Base-by-base conservation (phyloP, 2,888 invertebrate genomes). In the Heliconius cydno region DNA sequence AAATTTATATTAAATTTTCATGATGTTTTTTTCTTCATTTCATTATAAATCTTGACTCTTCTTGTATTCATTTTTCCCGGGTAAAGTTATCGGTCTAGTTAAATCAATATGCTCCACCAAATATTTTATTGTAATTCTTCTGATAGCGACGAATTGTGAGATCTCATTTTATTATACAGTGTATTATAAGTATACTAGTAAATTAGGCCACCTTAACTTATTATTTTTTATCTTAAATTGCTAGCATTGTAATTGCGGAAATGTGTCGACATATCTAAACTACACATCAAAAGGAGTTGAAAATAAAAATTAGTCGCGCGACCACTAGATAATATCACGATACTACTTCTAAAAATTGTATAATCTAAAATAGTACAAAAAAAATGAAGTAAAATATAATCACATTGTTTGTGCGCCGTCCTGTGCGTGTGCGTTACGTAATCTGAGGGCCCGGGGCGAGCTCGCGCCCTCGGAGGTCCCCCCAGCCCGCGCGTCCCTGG, bases 331-430 rank as follows among this genome's bases (percentile, higher is more conserved):
- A 92, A 91, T 93, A 93, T 92, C 91, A 94, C 94, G 87, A 89
- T 88, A 86, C 90, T 93, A 91, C 93, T 90, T 90, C 94, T 94
- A 94, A 90, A 92, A 88, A 88, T 90, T 94, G 94, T 94, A 94
- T 92, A 94, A 90, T 92, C 87, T 92, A 93, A 94, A 93, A 93
- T 87, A 88, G 91, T 94, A 93, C 91, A 94, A 94, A 89, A 93
- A 34, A 88, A 93, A 90, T 88, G 87, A 89, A 89, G 89, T 90
- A 91, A 93, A 94, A 92, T 93, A 92, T 93, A 93, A 94, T 95
- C 94, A 95, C 95, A 94, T 95, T 92, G 91, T 94, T 95, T 95
- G 95, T 95, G 95, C 95, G 95, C 95, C 90, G 92, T 94, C 90
- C 93, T 95, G 95, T 95, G 95, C 95, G 95, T 95, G 91, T 91